Evolutionary conservation across 1,140 invertebrate genomes (phyloP), one percentile per base, ranked within the genome.

Genomic region (Dendroctonus valens): DNA sequence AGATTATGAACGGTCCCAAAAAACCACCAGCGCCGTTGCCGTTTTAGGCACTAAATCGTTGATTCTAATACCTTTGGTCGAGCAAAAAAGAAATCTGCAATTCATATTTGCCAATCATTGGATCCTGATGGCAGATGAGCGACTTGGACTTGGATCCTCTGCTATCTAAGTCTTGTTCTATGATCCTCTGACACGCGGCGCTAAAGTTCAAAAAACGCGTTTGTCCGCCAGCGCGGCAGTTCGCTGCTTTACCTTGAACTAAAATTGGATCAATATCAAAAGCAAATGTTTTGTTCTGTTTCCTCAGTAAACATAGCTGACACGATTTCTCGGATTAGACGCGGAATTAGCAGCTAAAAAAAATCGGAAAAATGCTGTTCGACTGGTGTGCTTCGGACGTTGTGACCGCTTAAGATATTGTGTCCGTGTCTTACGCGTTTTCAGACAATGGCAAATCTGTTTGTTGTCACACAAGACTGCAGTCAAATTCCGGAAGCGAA

Each of bases 141-240:
- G 26, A 26, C 26, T 26, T 26, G 26, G 26, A 26, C 26, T 26
- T 26, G 26, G 26, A 26, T 26, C 26, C 26, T n/a, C n/a, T n/a
- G n/a, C n/a, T n/a, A n/a, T n/a, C n/a, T n/a, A n/a, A n/a, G n/a
- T n/a, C n/a, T n/a, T n/a, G n/a, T n/a, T n/a, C n/a, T n/a, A n/a
- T n/a, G n/a, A n/a, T n/a, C n/a, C n/a, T 26, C 26, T 26, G 26
- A 26, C 26, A 26, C 26, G 55, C 5, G 51, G 67, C 67, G 67
- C 67, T 54, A 65, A 69, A 69, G 67, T 69, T 69, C 67, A 69
- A 69, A 69, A 64, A 62, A 51, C 54, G 44, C 59, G 59, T 60
- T 15, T 41, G 12, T n/a, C 39, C 40, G 46, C 48, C 48, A 41
- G 26, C 38, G 38, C 12, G n/a, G 12, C 61, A 64, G 61, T 55